Percentiles rank a stretch among this genome's conserved stretches.
Evolutionary conservation across 2,113 vertebrate species (phyloP).

Genomic region (Phalacrocorax pelagicus): DNA sequence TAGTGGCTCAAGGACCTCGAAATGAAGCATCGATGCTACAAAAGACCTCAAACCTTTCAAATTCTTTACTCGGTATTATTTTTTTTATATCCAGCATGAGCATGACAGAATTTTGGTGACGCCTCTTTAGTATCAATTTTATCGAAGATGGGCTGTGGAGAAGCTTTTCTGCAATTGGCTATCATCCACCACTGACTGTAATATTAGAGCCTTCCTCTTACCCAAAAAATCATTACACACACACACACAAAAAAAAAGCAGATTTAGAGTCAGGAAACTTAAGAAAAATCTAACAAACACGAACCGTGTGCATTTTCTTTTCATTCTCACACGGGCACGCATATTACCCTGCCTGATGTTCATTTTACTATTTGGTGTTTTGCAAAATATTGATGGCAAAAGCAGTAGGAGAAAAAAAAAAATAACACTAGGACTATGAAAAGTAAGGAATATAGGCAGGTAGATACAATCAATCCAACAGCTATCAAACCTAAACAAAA

Average conservation of each 20-base stretch:
- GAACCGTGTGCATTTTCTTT: not conserved
- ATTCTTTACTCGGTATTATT: not conserved
- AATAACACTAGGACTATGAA: conserved; percentile 1
- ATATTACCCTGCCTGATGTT: not conserved
- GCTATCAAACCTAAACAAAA: conserved; percentile 75
- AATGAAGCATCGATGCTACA: not conserved
- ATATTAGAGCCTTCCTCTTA: not conserved
- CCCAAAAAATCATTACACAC: not conserved
- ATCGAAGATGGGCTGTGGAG: not conserved
- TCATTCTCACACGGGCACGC: not conserved
- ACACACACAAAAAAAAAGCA: not conserved
- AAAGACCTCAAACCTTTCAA: conserved; percentile 10
- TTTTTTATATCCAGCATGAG: not conserved
- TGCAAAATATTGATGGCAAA: conserved; percentile 43
- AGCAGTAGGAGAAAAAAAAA: conserved; percentile 6
- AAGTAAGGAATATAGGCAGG: conserved; percentile 39
- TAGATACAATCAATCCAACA: conserved; percentile 68
- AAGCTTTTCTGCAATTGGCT: not conserved
- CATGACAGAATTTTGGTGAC: conserved; percentile 12
- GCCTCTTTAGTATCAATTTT: conserved; percentile 33
- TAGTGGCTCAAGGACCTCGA: not conserved
- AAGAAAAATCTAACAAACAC: conserved; percentile 7
- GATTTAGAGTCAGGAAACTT: not conserved
- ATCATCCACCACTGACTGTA: not conserved
- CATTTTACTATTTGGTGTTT: conserved; percentile 16